Conservation (phyloP, 2,797 vertebrate species). For the Sphenopsis melanotis region DNA sequence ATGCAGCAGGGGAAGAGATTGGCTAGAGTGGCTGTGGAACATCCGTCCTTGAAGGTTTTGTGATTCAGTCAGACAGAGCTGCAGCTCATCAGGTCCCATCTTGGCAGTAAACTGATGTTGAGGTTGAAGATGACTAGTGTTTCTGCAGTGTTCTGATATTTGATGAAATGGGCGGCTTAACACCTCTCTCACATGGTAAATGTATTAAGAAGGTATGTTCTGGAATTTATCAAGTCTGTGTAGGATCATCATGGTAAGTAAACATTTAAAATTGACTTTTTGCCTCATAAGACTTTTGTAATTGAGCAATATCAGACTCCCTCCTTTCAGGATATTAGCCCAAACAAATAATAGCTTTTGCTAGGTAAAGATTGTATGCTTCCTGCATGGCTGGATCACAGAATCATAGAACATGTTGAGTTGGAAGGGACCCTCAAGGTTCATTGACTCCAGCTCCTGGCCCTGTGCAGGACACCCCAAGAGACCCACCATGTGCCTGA, state of each 20-base stretch:
- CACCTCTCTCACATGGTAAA: neutral
- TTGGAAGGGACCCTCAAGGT: neutral
- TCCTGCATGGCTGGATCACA: neutral
- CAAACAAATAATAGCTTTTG: neutral
- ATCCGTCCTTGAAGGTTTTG: neutral
- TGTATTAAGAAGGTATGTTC: neutral
- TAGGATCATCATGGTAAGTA: neutral
- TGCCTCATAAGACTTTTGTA: neutral
- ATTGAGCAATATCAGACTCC: neutral
- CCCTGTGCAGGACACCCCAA: too few species aligned
- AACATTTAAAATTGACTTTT: neutral
- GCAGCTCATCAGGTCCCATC: neutral
- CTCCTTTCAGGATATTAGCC: neutral
- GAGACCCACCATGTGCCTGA: neutral
- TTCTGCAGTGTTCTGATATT: neutral
- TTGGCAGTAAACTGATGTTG: neutral
- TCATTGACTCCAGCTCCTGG: neutral
- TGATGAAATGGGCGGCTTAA: neutral
- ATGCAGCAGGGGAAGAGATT: neutral
- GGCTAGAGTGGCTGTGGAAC: neutral
- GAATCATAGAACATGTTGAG: neutral
- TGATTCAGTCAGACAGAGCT: neutral
- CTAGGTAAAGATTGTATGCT: neutral
- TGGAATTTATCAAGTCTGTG: neutral
- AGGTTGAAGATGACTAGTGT: neutral